Evolutionary conservation across 2,113 vertebrate species (phyloP), one percentile per base, ranked within the genome.

Genomic region (Agelaius tricolor): DNA sequence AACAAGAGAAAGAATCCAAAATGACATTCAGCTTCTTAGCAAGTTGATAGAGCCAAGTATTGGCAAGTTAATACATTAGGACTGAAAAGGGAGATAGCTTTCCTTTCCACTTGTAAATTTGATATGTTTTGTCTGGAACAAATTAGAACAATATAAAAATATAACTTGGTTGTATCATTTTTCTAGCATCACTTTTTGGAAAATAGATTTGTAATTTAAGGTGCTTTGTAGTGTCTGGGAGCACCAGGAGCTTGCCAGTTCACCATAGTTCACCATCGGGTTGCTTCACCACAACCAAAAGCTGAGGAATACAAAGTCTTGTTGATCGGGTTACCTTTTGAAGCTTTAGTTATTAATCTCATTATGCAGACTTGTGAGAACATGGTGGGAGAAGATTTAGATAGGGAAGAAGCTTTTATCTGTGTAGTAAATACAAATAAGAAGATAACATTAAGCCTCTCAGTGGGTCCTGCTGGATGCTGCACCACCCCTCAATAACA

Each of bases 341-440:
- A 95, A 94, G 87, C 55, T 90, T 90, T 91, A 85, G 91, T 94
- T 67, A 89, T 94, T 96, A 90, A 87, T 89, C 75, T 88, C 28
- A 52, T 95, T 84, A 80, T 74, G 89, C 61, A 95, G 87, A 90
- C 91, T 95, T 62, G 84, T 95, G 37, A 96, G 49, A 96, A 94
- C 62, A 9, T 35, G 52, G 77, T 65, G 78, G 63, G 33, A 95
- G 89, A 93, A 86, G 41, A 93, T 55, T 61, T 93, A 75, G 93
- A 44, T 68, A 75, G 72, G 83, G 78, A 81, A 49, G 79, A 82
- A 93, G 73, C 63, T 74, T 68, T 89, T 91, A 84, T 94, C 87
- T 80, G 35, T 77, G 55, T 72, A 72, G 47, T 67, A 83, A 95
- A 95, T 86, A 94, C 72, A 84, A 92, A 83, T 74, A 88, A 88